These are phyloP conservation scores for Byasa hedistus DNA, from an alignment of 2,888 invertebrate genomes.

Conservation along the genomic window DNA sequence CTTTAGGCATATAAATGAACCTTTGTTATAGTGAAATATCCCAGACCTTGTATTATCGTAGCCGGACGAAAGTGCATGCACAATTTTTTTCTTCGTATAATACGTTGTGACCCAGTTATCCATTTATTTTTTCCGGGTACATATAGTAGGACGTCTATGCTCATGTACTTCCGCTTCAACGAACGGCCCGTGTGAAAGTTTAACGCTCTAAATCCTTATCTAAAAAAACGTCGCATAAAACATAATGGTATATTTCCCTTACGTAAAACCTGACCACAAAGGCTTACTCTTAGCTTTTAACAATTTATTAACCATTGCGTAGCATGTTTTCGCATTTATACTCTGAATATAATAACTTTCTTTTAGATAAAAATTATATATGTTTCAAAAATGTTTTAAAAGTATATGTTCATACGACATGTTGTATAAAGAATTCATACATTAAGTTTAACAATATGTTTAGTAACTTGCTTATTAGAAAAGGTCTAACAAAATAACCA, in stretches of 20 bases:
- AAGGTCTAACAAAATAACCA: constrained; percentile 18
- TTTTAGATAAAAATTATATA: no score
- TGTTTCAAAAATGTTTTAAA: no score
- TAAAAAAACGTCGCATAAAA: constrained; percentile 10
- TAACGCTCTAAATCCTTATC: constrained; percentile 12
- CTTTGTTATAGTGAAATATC: no score
- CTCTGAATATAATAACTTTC: no score
- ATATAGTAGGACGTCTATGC: constrained; percentile 5
- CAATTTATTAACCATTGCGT: no score
- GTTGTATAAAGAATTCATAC: not conserved
- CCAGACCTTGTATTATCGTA: not conserved
- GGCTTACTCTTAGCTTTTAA: no score
- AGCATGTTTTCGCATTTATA: no score
- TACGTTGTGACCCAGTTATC: not conserved
- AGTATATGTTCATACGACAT: not conserved
- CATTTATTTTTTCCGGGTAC: not conserved
- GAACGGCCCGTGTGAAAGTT: constrained; percentile 12
- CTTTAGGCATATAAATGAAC: no score
- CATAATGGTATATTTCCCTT: constrained; percentile 5
- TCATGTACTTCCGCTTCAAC: constrained; percentile 17
- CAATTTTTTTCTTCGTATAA: not conserved
- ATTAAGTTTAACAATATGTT: constrained; percentile 7
- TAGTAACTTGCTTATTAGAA: constrained; percentile 10
- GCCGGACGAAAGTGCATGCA: not conserved
- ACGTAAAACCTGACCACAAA: no score